These are phyloP conservation scores for Lethrus apterus DNA, from an alignment of 1,140 invertebrate genomes.

Conservation along the genomic window DNA sequence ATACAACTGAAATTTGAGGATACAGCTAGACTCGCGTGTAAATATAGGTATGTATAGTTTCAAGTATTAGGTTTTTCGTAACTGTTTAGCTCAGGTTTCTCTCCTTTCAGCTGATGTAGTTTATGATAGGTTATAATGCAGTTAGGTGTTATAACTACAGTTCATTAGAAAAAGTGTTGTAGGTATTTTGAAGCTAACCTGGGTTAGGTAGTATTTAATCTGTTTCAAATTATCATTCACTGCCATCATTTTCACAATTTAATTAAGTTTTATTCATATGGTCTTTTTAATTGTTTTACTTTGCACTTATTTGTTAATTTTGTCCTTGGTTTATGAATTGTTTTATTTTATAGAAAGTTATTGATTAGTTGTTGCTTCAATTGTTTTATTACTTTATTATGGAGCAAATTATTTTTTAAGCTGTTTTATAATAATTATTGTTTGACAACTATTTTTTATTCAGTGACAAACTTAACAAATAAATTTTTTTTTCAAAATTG, in stretches of 20 bases:
- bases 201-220: conserved; percentile 30
- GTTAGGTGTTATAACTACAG: conserved; percentile 4
- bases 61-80: conserved; percentile 22
- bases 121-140: conserved; percentile 2
- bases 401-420: too few relatives aligned
- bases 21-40: conserved; percentile 18
- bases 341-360: too few relatives aligned
- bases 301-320: conserved; percentile 4
- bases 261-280: not conserved
- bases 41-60: conserved; percentile 32
- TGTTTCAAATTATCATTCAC: conserved; percentile 7
- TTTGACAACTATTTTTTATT: too few relatives aligned
- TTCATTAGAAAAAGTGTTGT: conserved; percentile 12
- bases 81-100: conserved; percentile 34
- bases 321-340: too few relatives aligned
- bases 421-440: too few relatives aligned
- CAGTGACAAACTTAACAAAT: too few relatives aligned
- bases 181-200: conserved; percentile 26
- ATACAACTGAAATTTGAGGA: conserved; percentile 15
- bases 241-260: not conserved
- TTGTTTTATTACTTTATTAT: too few relatives aligned
- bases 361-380: too few relatives aligned
- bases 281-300: not conserved
- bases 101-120: conserved; percentile 9
- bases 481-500: too few relatives aligned